These are phyloP conservation scores for Procambarus virginalis DNA, from an alignment of 1,140 invertebrate species.

Conservation along the genomic window DNA sequence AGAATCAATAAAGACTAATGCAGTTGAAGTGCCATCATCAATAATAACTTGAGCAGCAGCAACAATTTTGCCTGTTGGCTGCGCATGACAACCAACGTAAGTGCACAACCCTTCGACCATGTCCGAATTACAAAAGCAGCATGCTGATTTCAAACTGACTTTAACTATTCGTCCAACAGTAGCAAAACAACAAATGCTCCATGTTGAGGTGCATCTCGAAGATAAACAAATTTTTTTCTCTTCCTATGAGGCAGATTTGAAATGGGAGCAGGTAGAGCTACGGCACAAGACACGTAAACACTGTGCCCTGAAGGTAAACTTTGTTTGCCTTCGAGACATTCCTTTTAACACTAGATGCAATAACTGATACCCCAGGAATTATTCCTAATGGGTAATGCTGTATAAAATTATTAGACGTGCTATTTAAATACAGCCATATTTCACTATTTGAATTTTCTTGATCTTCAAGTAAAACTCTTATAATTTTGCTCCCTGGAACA, in stretches of 20 bases:
- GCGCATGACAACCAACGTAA: conserved; percentile 18
- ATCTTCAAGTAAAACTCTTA: conserved; percentile 11
- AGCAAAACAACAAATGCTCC: conserved; percentile 24
- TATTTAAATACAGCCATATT: conserved; percentile 2
- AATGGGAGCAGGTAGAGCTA: background rate
- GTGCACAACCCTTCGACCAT: background rate
- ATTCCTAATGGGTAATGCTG: background rate
- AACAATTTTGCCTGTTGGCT: background rate
- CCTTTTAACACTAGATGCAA: background rate
- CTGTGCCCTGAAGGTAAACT: background rate
- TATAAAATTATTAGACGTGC: background rate
- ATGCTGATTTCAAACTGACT: background rate
- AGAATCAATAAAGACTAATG: conserved; percentile 2
- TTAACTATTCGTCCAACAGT: background rate
- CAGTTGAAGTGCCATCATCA: conserved; percentile 25
- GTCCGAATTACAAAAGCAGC: background rate
- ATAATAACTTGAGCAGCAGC: conserved; percentile 19
- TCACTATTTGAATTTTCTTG: background rate
- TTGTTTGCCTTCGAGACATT: background rate
- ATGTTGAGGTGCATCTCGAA: background rate
- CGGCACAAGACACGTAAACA: background rate
- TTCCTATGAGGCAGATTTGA: background rate
- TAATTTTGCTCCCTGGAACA: conserved; percentile 6
- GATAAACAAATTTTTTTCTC: background rate
- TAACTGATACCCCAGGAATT: background rate